A percentile compares a stretch with the other conserved stretches of the same genome.
Evolutionary conservation across 2,797 vertebrate genomes (phyloP).

Genomic region (Australoheros facetus): DNA sequence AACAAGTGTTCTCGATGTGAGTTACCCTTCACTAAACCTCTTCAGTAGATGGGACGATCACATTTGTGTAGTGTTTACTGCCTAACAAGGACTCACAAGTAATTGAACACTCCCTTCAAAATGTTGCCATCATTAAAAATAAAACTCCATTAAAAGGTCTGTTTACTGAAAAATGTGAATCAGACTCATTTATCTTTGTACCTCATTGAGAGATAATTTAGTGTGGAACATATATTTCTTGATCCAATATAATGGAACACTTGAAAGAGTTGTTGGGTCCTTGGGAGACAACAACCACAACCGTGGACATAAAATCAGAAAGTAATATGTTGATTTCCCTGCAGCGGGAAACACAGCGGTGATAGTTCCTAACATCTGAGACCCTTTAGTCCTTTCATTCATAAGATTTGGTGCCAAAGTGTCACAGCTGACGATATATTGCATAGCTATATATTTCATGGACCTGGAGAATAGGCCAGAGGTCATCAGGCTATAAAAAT

Average conservation of each 20-base stretch:
- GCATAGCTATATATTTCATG: background rate
- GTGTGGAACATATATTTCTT: background rate
- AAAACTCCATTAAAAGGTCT: background rate
- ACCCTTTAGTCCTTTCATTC: background rate
- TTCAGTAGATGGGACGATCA: background rate
- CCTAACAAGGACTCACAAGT: background rate
- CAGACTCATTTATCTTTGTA: background rate
- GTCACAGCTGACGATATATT: background rate
- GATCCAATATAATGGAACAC: background rate
- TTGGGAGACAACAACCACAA: constrained; percentile 1
- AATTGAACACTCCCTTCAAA: background rate
- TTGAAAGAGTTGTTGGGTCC: background rate
- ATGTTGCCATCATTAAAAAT: background rate
- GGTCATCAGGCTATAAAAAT: constrained; percentile 1
- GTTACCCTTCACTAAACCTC: background rate
- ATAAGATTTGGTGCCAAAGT: background rate
- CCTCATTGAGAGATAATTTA: background rate
- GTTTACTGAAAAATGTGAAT: background rate
- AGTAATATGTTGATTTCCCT: background rate
- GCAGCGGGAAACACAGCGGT: background rate
- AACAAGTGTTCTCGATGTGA: background rate
- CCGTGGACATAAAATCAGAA: background rate
- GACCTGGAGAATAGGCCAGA: background rate
- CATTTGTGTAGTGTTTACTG: background rate
- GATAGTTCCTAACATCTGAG: background rate